phyloP scores from a whole-genome alignment of 2,113 vertebrate genomes.

The Semnopithecus entellus region DNA sequence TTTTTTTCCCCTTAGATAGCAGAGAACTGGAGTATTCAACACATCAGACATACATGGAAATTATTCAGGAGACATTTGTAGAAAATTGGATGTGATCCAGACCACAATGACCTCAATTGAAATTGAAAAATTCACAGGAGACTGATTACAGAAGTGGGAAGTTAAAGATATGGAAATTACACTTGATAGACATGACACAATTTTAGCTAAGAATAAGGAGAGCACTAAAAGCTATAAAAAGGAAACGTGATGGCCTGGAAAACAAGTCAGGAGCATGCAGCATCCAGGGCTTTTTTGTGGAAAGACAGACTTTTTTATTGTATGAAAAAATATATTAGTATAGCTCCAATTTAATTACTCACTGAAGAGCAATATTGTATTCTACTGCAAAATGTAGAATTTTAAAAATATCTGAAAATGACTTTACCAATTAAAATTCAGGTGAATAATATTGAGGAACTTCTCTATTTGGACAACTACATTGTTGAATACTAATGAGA shows the following conservation, averaged over 20 bases:
- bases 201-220: conserved; percentile 52
- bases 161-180: conserved; percentile 71
- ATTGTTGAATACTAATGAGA: not conserved
- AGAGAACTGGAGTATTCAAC: not conserved
- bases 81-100: conserved; percentile 57
- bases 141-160: conserved; percentile 61
- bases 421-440: conserved; percentile 37
- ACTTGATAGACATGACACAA: conserved; percentile 41
- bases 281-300: not conserved
- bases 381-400: not conserved
- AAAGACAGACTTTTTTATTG: not conserved
- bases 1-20: not conserved
- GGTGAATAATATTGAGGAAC: not conserved
- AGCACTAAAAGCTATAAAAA: conserved; percentile 23
- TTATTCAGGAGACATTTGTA: conserved; percentile 13
- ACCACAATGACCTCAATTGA: conserved; percentile 68
- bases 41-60: conserved; percentile 12
- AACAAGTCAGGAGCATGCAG: not conserved
- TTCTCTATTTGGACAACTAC: not conserved
- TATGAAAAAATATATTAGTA: not conserved
- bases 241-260: not conserved
- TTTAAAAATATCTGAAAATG: not conserved
- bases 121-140: conserved; percentile 75
- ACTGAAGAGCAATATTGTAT: not conserved
- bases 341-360: not conserved